Base-by-base conservation (phyloP, 2,797 vertebrate genomes). In the Hydrophis major region DNA sequence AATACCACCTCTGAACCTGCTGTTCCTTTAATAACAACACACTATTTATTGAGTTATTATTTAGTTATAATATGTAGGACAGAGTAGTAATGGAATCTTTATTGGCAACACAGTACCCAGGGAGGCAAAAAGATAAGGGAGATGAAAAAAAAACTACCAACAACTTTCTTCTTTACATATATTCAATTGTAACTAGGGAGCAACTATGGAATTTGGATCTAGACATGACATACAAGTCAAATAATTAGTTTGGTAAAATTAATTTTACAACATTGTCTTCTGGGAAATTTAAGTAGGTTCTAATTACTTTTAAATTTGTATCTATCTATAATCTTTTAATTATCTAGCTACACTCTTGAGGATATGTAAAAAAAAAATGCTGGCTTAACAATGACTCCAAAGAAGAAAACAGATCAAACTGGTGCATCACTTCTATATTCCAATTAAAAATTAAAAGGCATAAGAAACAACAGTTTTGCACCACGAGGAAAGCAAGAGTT, bases 261-360 rank as follows among this genome's bases (percentile, higher is more conserved):
- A 83, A 83, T 83, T 47, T 25, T 83, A 47, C 22, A 83, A 83
- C 78, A 83, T 25, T 83, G 42, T 25, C 78, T 83, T 66, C 13
- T 93, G 88, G 95, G 95, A 96, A 96, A 25, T 91, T 66, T 93
- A 95, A 95, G 78, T 83, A 83, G 78, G 10, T 47, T 47, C 78
- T 83, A 83, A 83, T 83, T 83, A 83, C 78, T 83, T 89, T 27
- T 37, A 60, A 89, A 60, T 37, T 57, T 22, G 28, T 88, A 27
- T 61, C 32, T 47, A 42, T 61, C 20, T 89, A 83, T 42, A 47
- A 83, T 83, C 78, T 83, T 83, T 83, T 83, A 83, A 83, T 83
- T 83, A 83, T 47, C 42, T 47, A 83, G 78, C 25, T 83, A 13
- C 20, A 83, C 78, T 83, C 78, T 12, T 47, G 78, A 83, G 78